phyloP scores from a whole-genome alignment of 2,113 vertebrate species.

The Gavialis gangeticus region DNA sequence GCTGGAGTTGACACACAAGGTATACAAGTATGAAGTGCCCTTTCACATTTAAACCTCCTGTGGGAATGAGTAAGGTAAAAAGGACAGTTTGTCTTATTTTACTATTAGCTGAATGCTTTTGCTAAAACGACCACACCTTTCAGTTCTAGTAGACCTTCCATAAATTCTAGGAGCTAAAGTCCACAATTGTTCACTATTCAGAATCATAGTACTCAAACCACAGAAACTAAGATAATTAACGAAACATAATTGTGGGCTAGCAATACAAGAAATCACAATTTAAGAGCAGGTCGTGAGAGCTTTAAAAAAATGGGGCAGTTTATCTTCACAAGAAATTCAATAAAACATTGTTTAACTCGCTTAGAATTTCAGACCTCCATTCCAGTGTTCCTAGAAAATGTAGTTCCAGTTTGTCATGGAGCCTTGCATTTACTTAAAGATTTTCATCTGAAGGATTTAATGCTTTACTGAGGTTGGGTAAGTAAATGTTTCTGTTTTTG shows the following conservation, averaged over 20 bases:
- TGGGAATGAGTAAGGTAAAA: neutral
- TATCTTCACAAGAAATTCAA: neutral
- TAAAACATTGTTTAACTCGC: neutral
- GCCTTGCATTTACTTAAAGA: neutral
- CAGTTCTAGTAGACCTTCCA: fast-evolving
- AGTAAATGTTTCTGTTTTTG: neutral
- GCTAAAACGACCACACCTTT: neutral
- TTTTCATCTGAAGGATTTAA: neutral
- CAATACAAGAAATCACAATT: neutral
- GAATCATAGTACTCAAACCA: neutral
- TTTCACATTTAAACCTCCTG: neutral
- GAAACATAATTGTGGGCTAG: neutral
- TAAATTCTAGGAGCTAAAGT: neutral
- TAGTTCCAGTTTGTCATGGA: neutral
- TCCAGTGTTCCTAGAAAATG: neutral
- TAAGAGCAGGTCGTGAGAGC: no score
- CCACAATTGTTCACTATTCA: neutral
- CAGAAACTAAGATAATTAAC: neutral
- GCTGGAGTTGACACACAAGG: neutral
- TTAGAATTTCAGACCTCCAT: fast-evolving
- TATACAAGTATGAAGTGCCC: neutral
- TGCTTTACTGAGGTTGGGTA: neutral
- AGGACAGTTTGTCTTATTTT: neutral
- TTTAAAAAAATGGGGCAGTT: neutral
- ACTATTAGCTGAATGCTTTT: neutral